Evolutionary conservation across 2,888 invertebrate genomes (phyloP).

Genomic region (Tetropium fuscum): DNA sequence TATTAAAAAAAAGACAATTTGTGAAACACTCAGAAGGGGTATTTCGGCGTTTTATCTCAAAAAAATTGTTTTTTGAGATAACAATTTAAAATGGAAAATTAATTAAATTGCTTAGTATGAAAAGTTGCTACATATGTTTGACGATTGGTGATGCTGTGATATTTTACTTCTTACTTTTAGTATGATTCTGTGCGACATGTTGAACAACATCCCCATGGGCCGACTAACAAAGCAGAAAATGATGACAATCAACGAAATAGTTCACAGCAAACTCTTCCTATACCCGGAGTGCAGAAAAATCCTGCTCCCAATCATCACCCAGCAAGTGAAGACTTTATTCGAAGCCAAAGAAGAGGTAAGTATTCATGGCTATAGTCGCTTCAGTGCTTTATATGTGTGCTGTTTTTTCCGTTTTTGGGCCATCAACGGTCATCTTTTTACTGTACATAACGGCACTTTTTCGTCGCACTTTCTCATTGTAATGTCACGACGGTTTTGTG

Average conservation of each 20-base stretch:
- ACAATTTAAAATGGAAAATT: too few species aligned
- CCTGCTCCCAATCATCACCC: slow-evolving; percentile 82
- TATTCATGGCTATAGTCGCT: slow-evolving; percentile 33
- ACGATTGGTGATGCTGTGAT: too few species aligned
- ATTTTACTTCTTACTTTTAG: too few species aligned
- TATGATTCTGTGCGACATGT: slow-evolving; percentile 76
- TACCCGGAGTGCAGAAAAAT: slow-evolving; percentile 78
- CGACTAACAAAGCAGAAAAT: slow-evolving; percentile 91
- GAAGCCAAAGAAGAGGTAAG: slow-evolving; percentile 87
- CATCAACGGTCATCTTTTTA: slow-evolving; percentile 23
- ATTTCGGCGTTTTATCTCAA: too few species aligned
- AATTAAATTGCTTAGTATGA: too few species aligned
- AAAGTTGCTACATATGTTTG: too few species aligned
- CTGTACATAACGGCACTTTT: slow-evolving; percentile 14
- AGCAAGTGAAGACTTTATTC: slow-evolving; percentile 76
- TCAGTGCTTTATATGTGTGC: slow-evolving; percentile 18
- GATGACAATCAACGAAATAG: slow-evolving; percentile 90
- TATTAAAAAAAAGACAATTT: too few species aligned
- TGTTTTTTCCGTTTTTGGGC: background rate
- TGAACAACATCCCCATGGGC: slow-evolving; percentile 84
- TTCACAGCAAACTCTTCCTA: slow-evolving; percentile 85
- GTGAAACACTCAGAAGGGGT: too few species aligned
- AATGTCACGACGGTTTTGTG: slow-evolving; percentile 27
- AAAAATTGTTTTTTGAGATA: too few species aligned
- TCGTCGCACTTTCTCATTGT: background rate